Percentiles rank a stretch among this genome's conserved stretches.
Evolutionary conservation across 2,113 vertebrate species (phyloP).

Genomic region (Sciurus niger): DNA sequence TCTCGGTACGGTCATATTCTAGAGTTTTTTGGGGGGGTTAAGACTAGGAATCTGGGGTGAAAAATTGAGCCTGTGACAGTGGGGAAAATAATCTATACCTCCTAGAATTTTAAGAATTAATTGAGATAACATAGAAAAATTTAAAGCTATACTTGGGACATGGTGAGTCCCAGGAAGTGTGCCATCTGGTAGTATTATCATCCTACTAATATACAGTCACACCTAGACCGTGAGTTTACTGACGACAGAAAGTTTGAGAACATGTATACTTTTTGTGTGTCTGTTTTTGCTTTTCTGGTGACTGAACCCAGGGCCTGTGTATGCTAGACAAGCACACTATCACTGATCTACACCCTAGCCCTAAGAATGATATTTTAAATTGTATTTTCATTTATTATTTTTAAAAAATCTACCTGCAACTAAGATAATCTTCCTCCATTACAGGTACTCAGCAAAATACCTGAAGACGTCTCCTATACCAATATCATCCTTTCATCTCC

Average conservation of each 20-base stretch:
- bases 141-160: background rate
- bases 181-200: background rate
- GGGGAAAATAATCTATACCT: background rate
- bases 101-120: slow-evolving; percentile 14
- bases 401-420: background rate
- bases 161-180: background rate
- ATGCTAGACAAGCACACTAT: no score
- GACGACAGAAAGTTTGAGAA: background rate
- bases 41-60: background rate
- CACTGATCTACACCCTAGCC: background rate
- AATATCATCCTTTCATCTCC: background rate
- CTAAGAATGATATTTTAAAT: background rate
- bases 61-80: background rate
- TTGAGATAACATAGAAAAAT: background rate
- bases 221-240: background rate
- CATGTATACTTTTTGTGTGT: background rate
- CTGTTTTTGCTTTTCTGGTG: background rate
- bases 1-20: background rate
- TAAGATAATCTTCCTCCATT: background rate
- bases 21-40: background rate
- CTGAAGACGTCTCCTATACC: background rate
- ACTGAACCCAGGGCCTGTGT: background rate
- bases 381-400: background rate
- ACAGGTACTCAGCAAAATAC: background rate
- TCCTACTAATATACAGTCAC: background rate